Percentiles rank a stretch among this genome's conserved stretches.
Evolutionary conservation across 2,797 vertebrate species (phyloP).

Genomic region (Luscinia luscinia): DNA sequence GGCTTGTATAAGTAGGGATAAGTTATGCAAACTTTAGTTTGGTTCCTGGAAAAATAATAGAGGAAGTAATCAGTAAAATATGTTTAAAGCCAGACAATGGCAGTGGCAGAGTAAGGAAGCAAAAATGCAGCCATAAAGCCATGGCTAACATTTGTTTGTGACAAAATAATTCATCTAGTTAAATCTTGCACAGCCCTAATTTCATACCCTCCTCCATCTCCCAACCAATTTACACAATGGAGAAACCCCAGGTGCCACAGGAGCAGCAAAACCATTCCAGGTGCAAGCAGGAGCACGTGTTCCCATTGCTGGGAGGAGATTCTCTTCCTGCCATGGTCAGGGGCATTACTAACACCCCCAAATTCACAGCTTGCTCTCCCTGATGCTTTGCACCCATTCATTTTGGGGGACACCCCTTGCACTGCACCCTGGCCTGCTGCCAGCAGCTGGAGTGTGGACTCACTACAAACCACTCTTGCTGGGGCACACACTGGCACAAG

Average conservation of each 20-base stretch:
- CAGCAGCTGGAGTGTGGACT: rapidly evolving
- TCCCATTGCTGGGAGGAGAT: neutral
- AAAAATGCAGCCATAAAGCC: neutral
- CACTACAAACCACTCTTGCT: rapidly evolving
- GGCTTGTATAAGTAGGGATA: neutral
- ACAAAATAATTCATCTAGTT: neutral
- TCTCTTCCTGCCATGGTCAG: rapidly evolving
- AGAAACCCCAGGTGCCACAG: neutral
- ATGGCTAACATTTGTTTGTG: neutral
- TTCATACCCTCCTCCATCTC: neutral
- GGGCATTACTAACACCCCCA: neutral
- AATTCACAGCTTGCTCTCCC: neutral
- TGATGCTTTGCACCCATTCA: neutral
- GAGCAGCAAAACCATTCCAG: neutral
- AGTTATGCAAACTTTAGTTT: constrained; percentile 6
- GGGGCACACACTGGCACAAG: neutral
- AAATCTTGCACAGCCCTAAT: neutral
- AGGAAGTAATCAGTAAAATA: constrained; percentile 19
- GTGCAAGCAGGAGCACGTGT: neutral
- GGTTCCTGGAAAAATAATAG: constrained; percentile 32
- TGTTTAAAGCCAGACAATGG: neutral
- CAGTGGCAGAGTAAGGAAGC: neutral
- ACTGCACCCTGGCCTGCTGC: neutral
- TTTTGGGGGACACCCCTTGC: neutral
- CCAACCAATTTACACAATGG: neutral